Evolutionary conservation across 2,888 invertebrate species (phyloP).

Genomic region (Melipona beecheii): DNA sequence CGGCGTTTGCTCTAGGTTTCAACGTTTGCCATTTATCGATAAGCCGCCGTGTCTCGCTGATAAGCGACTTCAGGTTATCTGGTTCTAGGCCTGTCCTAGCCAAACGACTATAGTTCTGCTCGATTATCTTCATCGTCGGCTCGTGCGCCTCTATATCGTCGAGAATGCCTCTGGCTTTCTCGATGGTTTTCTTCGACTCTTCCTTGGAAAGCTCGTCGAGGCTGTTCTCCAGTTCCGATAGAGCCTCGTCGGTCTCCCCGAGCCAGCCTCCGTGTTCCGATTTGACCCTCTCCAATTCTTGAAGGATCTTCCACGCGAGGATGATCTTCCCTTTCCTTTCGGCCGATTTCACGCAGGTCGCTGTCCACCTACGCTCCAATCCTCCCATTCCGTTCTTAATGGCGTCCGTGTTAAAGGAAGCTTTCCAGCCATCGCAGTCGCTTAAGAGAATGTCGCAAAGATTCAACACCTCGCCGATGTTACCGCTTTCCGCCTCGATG

Average conservation of each 20-base stretch:
- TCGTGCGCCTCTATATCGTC: constrained; percentile 86
- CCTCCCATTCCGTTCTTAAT: constrained; percentile 89
- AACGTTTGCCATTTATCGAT: constrained; percentile 89
- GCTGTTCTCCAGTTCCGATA: constrained; percentile 87
- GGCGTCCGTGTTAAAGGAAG: constrained; percentile 89
- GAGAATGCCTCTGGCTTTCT: constrained; percentile 85
- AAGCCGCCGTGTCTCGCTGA: constrained; percentile 86
- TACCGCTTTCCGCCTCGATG: constrained; percentile 91
- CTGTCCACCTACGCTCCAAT: constrained; percentile 92
- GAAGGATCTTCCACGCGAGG: constrained; percentile 87
- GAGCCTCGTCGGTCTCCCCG: constrained; percentile 87
- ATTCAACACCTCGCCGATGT: constrained; percentile 91
- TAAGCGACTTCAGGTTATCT: constrained; percentile 88
- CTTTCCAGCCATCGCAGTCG: constrained; percentile 90
- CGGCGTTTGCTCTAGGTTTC: constrained; percentile 86
- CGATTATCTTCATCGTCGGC: constrained; percentile 87
- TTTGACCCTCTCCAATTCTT: constrained; percentile 86
- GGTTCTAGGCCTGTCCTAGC: constrained; percentile 89
- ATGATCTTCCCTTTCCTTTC: constrained; percentile 89
- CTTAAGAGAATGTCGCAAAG: constrained; percentile 91
- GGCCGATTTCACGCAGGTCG: constrained; percentile 90
- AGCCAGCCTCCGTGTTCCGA: constrained; percentile 87
- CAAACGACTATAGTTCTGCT: constrained; percentile 89
- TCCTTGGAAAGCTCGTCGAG: constrained; percentile 86
- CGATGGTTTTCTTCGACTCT: constrained; percentile 86